Evolutionary conservation across 2,888 invertebrate genomes (phyloP).

Genomic region (Aplocera efformata): DNA sequence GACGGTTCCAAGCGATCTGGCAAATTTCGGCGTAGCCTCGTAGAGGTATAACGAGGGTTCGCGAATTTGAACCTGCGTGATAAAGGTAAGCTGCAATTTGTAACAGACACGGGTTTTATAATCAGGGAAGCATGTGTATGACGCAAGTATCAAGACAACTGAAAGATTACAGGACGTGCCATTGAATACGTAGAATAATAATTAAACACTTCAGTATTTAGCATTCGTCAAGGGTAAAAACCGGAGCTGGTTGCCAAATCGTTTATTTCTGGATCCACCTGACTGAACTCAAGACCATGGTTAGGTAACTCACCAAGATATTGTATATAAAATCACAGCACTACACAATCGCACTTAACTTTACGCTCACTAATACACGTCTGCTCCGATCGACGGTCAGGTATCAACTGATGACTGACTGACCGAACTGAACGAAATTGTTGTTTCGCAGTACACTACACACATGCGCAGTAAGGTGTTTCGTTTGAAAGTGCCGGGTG

Average conservation of each 20-base stretch:
- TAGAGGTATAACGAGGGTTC: too few relatives aligned
- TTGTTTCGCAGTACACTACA: slow-evolving; percentile 40
- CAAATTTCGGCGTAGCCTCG: too few relatives aligned
- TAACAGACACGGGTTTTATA: slow-evolving; percentile 9
- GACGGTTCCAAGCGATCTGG: too few relatives aligned
- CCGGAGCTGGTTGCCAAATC: slow-evolving; percentile 54
- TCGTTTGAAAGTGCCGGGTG: slow-evolving; percentile 51
- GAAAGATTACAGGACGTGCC: slow-evolving; percentile 14
- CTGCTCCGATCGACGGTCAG: slow-evolving; percentile 39
- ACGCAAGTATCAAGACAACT: slow-evolving; percentile 4
- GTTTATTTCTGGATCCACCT: slow-evolving; percentile 57
- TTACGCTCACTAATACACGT: slow-evolving; percentile 42
- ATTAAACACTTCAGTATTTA: slow-evolving; percentile 24
- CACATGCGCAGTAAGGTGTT: slow-evolving; percentile 37
- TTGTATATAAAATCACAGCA: slow-evolving; percentile 54
- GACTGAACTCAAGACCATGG: slow-evolving; percentile 49
- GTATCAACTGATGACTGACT: slow-evolving; percentile 66
- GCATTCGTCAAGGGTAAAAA: slow-evolving; percentile 53
- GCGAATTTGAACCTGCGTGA: too few relatives aligned
- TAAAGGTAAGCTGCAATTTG: too few relatives aligned
- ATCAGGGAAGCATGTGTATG: slow-evolving; percentile 6
- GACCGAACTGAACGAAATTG: slow-evolving; percentile 44
- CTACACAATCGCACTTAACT: slow-evolving; percentile 50
- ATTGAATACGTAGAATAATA: slow-evolving; percentile 16
- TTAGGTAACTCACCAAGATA: slow-evolving; percentile 57